phyloP scores from a whole-genome alignment of 2,113 vertebrate genomes.

The Leptobrachium leishanense region DNA sequence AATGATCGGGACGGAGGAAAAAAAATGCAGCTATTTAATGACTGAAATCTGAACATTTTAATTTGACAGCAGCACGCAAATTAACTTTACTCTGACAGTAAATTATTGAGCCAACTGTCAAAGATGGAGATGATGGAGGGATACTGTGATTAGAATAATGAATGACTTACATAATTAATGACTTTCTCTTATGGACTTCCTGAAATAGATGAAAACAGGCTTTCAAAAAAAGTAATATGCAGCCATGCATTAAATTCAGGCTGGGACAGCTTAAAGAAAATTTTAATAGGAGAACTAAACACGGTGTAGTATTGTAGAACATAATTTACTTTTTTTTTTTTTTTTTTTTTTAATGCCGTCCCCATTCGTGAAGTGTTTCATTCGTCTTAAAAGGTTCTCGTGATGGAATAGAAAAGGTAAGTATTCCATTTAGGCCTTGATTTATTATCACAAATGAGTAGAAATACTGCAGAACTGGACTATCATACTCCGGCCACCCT shows the following conservation, averaged over 20 bases:
- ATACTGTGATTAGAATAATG: slow-evolving; percentile 38
- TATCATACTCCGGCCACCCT: too few relatives aligned
- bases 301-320: too few relatives aligned
- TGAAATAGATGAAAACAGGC: slow-evolving; percentile 38
- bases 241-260: slow-evolving; percentile 12
- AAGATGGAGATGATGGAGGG: slow-evolving; percentile 12
- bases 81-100: slow-evolving; percentile 32
- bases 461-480: too few relatives aligned
- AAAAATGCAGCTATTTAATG: slow-evolving; percentile 15
- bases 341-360: too few relatives aligned
- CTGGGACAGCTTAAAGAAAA: too few relatives aligned
- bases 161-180: slow-evolving; percentile 41
- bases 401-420: too few relatives aligned
- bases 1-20: slow-evolving; percentile 3
- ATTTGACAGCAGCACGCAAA: slow-evolving; percentile 25
- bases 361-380: too few relatives aligned
- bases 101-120: slow-evolving; percentile 40
- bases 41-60: slow-evolving; percentile 16
- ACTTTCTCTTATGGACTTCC: slow-evolving; percentile 29
- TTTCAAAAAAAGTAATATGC: slow-evolving; percentile 16
- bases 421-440: too few relatives aligned
- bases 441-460: too few relatives aligned
- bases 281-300: too few relatives aligned
- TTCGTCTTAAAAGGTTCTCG: too few relatives aligned
- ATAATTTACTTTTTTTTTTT: too few relatives aligned